phyloP scores from a whole-genome alignment of 37 sponge, comb jelly and placozoan genomes.

The Halichondria panicea region DNA sequence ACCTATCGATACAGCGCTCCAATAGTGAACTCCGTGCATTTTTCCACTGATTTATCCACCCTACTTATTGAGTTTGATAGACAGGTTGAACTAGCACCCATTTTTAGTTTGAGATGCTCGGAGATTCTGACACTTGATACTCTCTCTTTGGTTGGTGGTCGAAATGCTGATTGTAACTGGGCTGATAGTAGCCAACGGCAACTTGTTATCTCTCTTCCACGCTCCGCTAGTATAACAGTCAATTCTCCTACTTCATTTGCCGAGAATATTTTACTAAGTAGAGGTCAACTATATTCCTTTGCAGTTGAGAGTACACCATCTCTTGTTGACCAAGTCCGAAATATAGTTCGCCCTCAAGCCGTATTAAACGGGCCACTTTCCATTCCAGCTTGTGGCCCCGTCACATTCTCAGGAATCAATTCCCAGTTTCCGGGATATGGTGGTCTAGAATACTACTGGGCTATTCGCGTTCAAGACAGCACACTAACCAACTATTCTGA shows the following conservation, averaged over 20 bases:
- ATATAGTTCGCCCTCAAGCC: conserved; percentile 48
- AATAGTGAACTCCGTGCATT: conserved; percentile 36
- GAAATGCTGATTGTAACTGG: conserved; percentile 44
- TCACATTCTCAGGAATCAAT: conserved; percentile 32
- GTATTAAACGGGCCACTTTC: conserved; percentile 45
- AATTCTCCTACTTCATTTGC: conserved; percentile 39
- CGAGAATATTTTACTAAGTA: conserved; percentile 28
- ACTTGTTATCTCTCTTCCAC: conserved; percentile 35
- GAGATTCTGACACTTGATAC: conserved; percentile 35
- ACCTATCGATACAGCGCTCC: conserved; percentile 55
- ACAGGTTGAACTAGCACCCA: conserved; percentile 11
- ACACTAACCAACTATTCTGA: conserved; percentile 21
- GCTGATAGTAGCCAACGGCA: conserved; percentile 1
- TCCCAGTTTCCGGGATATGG: conserved; percentile 71
- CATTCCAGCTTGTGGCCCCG: conserved; percentile 59
- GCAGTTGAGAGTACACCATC: conserved; percentile 23
- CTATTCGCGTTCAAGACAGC: conserved; percentile 45
- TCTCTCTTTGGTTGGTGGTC: conserved; percentile 36
- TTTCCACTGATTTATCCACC: conserved; percentile 41
- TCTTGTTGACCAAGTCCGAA: conserved; percentile 10
- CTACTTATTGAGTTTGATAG: conserved; percentile 65
- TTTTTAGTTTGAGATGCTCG: conserved; percentile 9
- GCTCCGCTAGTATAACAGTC: conserved; percentile 27
- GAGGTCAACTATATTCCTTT: conserved; percentile 15
- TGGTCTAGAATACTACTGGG: conserved; percentile 57